Percentiles rank a stretch among this genome's conserved stretches.
Conservation (phyloP, 2,888 invertebrate species). For the Drosophila subsilvestris region DNA sequence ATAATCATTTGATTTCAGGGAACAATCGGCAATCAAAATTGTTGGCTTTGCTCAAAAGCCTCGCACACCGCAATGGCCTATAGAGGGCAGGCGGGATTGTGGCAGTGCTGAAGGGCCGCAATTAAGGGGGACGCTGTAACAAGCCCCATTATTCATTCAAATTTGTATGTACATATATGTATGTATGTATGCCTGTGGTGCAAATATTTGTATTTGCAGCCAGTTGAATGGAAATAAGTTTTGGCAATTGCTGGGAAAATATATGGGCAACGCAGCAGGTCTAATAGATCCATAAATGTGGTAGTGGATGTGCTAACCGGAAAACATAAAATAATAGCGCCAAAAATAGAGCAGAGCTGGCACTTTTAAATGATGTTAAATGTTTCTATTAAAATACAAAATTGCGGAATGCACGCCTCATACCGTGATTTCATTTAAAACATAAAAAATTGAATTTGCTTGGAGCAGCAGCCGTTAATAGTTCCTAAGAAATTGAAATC, state of each 20-base stretch:
- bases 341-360: not conserved
- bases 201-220: not conserved
- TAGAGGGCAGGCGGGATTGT: not conserved
- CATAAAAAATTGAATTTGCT: no score
- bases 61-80: not conserved
- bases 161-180: no score
- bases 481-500: no score
- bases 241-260: not conserved
- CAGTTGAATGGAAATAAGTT: not conserved
- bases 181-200: no score
- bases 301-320: not conserved
- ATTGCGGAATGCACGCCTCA: no score
- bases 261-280: no score
- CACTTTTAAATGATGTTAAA: no score
- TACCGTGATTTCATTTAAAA: no score
- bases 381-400: no score
- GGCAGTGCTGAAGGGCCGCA: not conserved
- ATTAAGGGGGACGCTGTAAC: no score
- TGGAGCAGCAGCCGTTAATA: no score
- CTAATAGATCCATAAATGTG: not conserved
- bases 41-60: not conserved
- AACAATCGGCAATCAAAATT: constrained; percentile 1
- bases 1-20: constrained; percentile 3
- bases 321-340: not conserved
- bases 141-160: no score